Evolutionary conservation across 2,888 invertebrate genomes (phyloP), one percentile per base, ranked within the genome.

Genomic region (Tineola bisselliella): DNA sequence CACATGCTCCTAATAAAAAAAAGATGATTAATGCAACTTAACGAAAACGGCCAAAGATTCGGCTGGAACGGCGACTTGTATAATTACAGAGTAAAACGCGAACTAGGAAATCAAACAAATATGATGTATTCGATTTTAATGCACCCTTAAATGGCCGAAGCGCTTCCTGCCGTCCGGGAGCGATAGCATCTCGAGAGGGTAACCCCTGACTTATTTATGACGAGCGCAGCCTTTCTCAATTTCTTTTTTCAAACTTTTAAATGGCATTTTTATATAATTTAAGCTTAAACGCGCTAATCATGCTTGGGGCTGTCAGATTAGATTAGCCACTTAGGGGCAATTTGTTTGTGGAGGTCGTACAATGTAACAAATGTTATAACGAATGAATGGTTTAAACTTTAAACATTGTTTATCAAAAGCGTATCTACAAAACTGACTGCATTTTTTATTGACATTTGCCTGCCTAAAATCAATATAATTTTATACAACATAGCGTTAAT

Each of bases 41-140:
- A 79, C 76, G 81, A 84, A 84, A 87, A 81, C 78, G 69, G 75
- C 70, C 74, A 74, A 69, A 79, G 82, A 83, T 82, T 78, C 75
- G 75, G 79, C 80, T 77, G 74, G 79, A 79, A 73, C 84, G 82
- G 84, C 80, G 81, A 81, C 82, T 84, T 78, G 78, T 86, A 82
- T 87, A 87, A 86, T 87, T 84, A 86, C 81, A 83, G 84, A 84
- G 82, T 84, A 78, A 79, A 84, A 83, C 79, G 79, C 76, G 80
- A 82, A 79, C 84, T 86, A 84, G 84, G 87, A 87, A 87, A 88
- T 87, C 88, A 88, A 88, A 88, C 87, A 88, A 86, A 87, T 86
- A 87, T 88, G 88, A 88, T 88, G 86, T 84, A 88, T 88, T 79
- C 83, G 86, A 83, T 87, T 88, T 87, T 87, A 87, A 88, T 88